phyloP scores from a whole-genome alignment of 2,888 invertebrate species.

The Anarsia innoxiella region DNA sequence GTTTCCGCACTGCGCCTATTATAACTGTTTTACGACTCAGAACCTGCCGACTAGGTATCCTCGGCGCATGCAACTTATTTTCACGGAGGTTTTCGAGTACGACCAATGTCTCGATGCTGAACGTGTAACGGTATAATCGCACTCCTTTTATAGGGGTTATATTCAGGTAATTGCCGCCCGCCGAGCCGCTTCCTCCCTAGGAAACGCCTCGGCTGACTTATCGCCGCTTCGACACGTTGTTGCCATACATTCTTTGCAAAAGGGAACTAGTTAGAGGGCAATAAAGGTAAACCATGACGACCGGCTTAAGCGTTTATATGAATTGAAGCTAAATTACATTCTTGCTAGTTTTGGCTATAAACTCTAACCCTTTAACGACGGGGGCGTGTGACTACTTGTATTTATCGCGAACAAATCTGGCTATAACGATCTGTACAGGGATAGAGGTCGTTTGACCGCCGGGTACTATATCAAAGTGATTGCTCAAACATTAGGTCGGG shows the following conservation, averaged over 20 bases:
- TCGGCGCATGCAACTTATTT: conserved; percentile 45
- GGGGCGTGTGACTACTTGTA: conserved; percentile 31
- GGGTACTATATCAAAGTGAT: conserved; percentile 50
- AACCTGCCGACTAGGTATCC: conserved; percentile 51
- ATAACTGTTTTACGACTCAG: conserved; percentile 64
- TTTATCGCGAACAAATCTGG: conserved; percentile 40
- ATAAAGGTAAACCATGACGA: conserved; percentile 17
- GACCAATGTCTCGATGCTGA: conserved; percentile 47
- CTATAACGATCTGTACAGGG: conserved; percentile 34
- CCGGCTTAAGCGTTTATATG: conserved; percentile 6
- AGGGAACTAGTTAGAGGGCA: conserved; percentile 15
- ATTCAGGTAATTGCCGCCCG: conserved; percentile 50
- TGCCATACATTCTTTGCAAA: conserved; percentile 29
- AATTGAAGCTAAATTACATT: conserved; percentile 13
- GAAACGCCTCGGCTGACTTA: conserved; percentile 35
- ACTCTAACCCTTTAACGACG: conserved; percentile 32
- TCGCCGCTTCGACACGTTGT: conserved; percentile 32
- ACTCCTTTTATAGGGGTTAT: conserved; percentile 44
- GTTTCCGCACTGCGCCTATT: conserved; percentile 66
- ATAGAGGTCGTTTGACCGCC: conserved; percentile 36
- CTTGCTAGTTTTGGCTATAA: conserved; percentile 24
- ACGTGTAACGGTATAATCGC: conserved; percentile 51
- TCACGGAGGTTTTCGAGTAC: conserved; percentile 38
- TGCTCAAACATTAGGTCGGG: conserved; percentile 45
- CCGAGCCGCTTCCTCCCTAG: conserved; percentile 30